A percentile compares a stretch with the other conserved stretches of the same genome.
Conservation (phyloP, 2,888 invertebrate genomes). For the Macroteleia sp. region DNA sequence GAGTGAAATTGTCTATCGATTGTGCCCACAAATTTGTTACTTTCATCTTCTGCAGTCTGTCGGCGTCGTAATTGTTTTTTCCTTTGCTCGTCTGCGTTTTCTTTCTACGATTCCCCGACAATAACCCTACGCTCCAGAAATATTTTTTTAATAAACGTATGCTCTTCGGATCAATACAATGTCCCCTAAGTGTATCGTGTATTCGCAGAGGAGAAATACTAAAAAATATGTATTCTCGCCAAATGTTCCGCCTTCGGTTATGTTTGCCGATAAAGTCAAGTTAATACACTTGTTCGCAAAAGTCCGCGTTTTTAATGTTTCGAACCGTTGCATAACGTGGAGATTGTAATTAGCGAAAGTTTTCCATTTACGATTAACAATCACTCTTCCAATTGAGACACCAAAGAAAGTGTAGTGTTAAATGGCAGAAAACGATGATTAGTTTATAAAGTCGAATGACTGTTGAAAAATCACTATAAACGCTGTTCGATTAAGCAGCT, state of each 20-base stretch:
- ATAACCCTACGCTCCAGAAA: background rate
- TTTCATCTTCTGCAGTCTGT: background rate
- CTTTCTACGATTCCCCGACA: background rate
- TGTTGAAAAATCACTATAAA: background rate
- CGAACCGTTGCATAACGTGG: background rate
- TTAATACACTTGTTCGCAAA: background rate
- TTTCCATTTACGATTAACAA: background rate
- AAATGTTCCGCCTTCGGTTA: slow-evolving; percentile 2
- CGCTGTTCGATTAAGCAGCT: too few species aligned
- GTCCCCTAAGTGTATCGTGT: slow-evolving; percentile 7
- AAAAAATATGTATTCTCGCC: background rate
- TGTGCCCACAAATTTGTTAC: background rate
- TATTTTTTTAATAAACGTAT: slow-evolving; percentile 12
- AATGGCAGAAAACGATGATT: too few species aligned
- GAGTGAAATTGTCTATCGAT: slow-evolving; percentile 1
- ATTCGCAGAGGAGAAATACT: background rate
- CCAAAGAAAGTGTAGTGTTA: too few species aligned
- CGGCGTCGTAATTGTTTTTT: background rate
- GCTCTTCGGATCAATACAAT: slow-evolving; percentile 9
- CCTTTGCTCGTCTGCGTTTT: too few species aligned
- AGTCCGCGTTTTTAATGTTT: background rate
- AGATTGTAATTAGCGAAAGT: slow-evolving; percentile 15
- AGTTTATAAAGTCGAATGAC: too few species aligned
- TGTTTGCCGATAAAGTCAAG: background rate
- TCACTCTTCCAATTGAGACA: too few species aligned